These are phyloP conservation scores for Ptiloglossa arizonensis DNA, from an alignment of 1,140 invertebrate genomes.

Conservation along the genomic window DNA sequence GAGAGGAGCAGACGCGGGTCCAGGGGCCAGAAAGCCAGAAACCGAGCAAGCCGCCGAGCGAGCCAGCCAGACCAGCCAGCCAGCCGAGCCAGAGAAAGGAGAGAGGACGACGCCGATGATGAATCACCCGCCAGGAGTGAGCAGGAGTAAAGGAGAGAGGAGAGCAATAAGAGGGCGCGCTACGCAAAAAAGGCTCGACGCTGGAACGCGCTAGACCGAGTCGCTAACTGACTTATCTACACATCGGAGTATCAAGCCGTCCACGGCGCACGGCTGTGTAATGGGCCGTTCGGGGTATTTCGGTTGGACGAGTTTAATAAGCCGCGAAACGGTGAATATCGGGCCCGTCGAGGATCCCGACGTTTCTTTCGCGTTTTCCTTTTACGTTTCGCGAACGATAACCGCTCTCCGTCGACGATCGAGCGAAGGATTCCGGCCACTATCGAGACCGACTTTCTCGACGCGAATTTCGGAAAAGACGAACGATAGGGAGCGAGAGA, in stretches of 20 bases:
- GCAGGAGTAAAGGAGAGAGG: conserved; percentile 62
- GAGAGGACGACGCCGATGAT: conserved; percentile 77
- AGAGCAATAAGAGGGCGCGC: conserved; percentile 72
- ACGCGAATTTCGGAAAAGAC: no score
- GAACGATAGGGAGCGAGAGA: no score
- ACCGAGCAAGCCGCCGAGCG: conserved; percentile 43
- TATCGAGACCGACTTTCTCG: no score
- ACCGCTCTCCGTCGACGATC: no score
- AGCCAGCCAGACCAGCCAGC: conserved; percentile 46
- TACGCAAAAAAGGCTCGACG: conserved; percentile 74
- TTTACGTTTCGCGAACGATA: no score
- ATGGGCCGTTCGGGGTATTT: conserved; percentile 25
- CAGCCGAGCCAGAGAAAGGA: conserved; percentile 69
- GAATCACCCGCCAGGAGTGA: conserved; percentile 76
- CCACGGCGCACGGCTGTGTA: conserved; percentile 9
- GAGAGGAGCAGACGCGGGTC: conserved; percentile 37
- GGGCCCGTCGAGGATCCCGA: background rate
- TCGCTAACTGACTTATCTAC: conserved; percentile 80
- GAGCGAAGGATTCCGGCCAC: no score
- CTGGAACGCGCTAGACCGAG: conserved; percentile 79
- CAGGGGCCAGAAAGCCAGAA: conserved; percentile 63
- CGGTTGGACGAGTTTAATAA: background rate
- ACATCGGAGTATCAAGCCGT: conserved; percentile 59
- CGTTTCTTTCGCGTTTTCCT: no score
- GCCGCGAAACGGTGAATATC: no score